Conservation (phyloP, 2,888 invertebrate species). For the Dinocampus coccinellae region DNA sequence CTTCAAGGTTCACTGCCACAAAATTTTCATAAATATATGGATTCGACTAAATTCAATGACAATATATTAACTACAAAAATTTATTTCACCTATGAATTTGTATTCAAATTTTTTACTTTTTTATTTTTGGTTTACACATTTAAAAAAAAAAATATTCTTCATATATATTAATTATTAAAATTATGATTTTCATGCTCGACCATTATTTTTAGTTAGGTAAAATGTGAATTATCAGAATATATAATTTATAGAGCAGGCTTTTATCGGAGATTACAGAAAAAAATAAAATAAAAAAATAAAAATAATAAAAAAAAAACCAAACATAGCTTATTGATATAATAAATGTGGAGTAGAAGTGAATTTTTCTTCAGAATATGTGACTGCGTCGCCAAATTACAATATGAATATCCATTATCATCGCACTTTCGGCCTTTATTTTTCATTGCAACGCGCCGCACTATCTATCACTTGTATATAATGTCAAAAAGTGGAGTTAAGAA, state of each 20-base stretch:
- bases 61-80: slow-evolving; percentile 49
- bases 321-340: not conserved
- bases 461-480: slow-evolving; percentile 68
- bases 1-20: slow-evolving; percentile 56
- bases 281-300: slow-evolving; percentile 29
- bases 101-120: slow-evolving; percentile 33
- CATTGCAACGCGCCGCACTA: slow-evolving; percentile 62
- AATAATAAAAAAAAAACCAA: slow-evolving; percentile 34
- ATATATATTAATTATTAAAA: too few species aligned
- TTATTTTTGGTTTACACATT: not conserved
- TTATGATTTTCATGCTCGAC: not conserved
- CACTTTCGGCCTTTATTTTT: slow-evolving; percentile 63
- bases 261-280: slow-evolving; percentile 31
- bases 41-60: slow-evolving; percentile 21
- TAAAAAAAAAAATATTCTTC: not conserved
- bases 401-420: slow-evolving; percentile 54
- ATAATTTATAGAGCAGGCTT: not conserved
- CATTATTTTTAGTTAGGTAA: not conserved
- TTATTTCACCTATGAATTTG: slow-evolving; percentile 52
- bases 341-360: not conserved
- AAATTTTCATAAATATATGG: slow-evolving; percentile 34
- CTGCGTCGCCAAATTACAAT: slow-evolving; percentile 33
- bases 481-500: slow-evolving; percentile 58
- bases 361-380: not conserved
- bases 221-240: not conserved